Base-by-base conservation (phyloP, 2,113 vertebrate species). In the Numenius arquata region DNA sequence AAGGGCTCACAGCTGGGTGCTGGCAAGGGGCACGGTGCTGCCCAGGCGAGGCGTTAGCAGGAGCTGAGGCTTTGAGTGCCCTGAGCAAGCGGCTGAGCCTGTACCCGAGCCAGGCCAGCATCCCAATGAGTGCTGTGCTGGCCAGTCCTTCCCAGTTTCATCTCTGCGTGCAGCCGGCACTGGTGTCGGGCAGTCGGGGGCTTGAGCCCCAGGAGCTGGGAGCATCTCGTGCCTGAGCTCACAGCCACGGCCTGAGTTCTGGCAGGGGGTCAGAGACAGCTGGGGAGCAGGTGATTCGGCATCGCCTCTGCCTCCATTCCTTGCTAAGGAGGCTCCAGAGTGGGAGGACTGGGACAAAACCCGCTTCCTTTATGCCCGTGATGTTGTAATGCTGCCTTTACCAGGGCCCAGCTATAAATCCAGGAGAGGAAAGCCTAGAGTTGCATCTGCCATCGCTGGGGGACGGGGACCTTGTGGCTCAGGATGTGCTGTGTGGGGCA, bases 381-480 rank as follows among this genome's bases (percentile, higher is more conserved):
- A 5, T 15, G 8, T 14, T 15, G 7, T 30, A 9, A 48, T 0
- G 1, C 29, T 62, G 38, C 58, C 18, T 21, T 27, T 3, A 4
- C 3, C 38, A 23, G 8, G 38, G 30, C 59, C 32, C n/a, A 2
- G 78, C 53, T 15, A 0, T 5, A 29, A 6, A 29, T 7, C 18
- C 2, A 0, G 22, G 32, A 53, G 7, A 72, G 65, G 48, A 36
- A 7, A 52, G 14, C 40, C 6, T 0, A 2, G 53, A 34, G 30
- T 1, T n/a, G 15, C 10, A 2, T 7, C 63, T 25, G 41, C 41
- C 12, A 0, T n/a, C 13, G 0, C 15, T 1, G 0, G 30, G 15
- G 17, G 2, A n/a, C 4, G 0, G 47, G 55, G 40, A 27, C 6
- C 9, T 2, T 8, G 18, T 10, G 52, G 48, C 75, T 55, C 32